Evolutionary conservation across 1,140 invertebrate species (phyloP).

Genomic region (Amyelois transitella): DNA sequence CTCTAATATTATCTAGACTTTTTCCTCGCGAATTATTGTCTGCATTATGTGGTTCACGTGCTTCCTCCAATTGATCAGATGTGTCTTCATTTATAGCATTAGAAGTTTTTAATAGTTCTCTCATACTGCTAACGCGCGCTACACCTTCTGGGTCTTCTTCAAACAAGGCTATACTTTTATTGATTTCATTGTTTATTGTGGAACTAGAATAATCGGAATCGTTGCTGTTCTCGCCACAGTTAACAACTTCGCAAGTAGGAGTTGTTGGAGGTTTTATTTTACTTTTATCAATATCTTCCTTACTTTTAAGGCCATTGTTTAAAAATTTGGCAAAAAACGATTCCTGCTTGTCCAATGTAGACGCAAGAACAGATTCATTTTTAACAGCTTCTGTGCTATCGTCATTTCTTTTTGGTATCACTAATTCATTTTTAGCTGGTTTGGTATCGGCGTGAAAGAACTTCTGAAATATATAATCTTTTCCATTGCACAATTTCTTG

Average conservation of each 20-base stretch:
- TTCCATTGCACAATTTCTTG: slow-evolving; percentile 27
- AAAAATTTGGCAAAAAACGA: slow-evolving; percentile 72
- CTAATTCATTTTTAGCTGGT: neutral
- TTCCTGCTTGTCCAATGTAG: slow-evolving; percentile 52
- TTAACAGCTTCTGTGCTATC: neutral
- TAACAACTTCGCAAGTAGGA: slow-evolving; percentile 30
- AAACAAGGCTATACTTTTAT: slow-evolving; percentile 59
- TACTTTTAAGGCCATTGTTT: slow-evolving; percentile 17
- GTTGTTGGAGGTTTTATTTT: slow-evolving; percentile 15
- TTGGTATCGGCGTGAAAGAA: slow-evolving; percentile 33
- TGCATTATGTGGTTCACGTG: neutral
- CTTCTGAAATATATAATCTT: slow-evolving; percentile 41
- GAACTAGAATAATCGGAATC: slow-evolving; percentile 58
- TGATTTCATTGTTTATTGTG: slow-evolving; percentile 68
- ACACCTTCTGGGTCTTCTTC: slow-evolving; percentile 49
- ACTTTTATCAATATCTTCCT: slow-evolving; percentile 1
- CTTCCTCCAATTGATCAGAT: neutral
- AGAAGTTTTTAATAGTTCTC: slow-evolving; percentile 40
- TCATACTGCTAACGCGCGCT: slow-evolving; percentile 42
- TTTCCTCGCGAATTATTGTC: neutral
- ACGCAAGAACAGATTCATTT: slow-evolving; percentile 24
- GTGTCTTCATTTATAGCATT: slow-evolving; percentile 17
- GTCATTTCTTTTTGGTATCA: neutral
- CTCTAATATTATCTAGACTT: slow-evolving; percentile 8
- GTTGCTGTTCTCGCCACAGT: slow-evolving; percentile 46